phyloP scores from a whole-genome alignment of 1,140 invertebrate genomes.

The Pachyrhynchus sulphureomaculatus region DNA sequence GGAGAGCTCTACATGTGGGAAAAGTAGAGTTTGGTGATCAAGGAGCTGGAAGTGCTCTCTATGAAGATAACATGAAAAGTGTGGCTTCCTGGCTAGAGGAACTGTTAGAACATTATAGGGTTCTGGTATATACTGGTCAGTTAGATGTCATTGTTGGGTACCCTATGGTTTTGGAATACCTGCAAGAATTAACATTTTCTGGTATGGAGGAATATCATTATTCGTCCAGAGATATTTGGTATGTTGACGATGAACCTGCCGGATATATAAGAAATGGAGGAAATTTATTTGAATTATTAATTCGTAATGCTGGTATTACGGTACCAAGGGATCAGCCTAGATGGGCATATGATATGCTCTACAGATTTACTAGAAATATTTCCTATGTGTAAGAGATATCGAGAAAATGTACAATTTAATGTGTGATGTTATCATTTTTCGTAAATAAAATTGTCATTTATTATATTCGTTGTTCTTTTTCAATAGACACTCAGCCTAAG shows the following conservation, averaged over 20 bases:
- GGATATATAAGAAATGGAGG: constrained; percentile 71
- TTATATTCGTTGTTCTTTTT: too few species aligned
- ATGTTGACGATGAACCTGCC: constrained; percentile 64
- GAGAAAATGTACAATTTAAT: too few species aligned
- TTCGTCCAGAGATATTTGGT: constrained; percentile 64
- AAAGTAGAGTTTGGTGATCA: constrained; percentile 54
- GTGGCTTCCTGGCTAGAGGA: constrained; percentile 72
- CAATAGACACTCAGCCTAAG: too few species aligned
- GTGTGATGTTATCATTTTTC: too few species aligned
- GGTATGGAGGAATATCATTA: constrained; percentile 61
- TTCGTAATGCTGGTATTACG: constrained; percentile 78
- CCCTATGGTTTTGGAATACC: constrained; percentile 70
- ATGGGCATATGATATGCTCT: constrained; percentile 72
- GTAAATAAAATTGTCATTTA: too few species aligned
- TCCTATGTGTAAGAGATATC: too few species aligned
- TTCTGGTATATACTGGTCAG: constrained; percentile 78
- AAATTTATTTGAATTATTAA: constrained; percentile 72
- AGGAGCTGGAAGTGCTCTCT: constrained; percentile 67
- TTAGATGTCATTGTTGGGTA: constrained; percentile 82
- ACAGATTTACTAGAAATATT: constrained; percentile 66
- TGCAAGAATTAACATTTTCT: constrained; percentile 65
- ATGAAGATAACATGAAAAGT: constrained; percentile 79
- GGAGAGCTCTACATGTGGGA: constrained; percentile 54
- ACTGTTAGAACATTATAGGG: constrained; percentile 65
- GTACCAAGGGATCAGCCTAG: constrained; percentile 75